phyloP scores from a whole-genome alignment of 2,797 vertebrate species.

The Cyclura pinguis region DNA sequence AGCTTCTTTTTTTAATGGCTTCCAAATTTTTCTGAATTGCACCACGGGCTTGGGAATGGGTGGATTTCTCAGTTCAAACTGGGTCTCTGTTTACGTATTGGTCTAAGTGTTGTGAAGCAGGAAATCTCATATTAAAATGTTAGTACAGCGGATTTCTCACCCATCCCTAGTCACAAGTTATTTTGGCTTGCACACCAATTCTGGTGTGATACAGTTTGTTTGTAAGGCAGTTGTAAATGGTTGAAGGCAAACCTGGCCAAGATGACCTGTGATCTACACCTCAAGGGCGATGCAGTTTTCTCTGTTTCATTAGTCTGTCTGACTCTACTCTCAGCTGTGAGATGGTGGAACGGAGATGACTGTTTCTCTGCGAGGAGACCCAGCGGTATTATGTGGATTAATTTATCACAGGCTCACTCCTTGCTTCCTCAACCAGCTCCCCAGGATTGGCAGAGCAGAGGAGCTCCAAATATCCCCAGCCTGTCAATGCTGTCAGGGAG shows the following conservation, averaged over 20 bases:
- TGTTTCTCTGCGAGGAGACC: not conserved
- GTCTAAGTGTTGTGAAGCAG: no score
- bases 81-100: no score
- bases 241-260: fast-evolving
- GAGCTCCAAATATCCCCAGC: conserved; percentile 41
- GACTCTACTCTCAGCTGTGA: conserved; percentile 26
- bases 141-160: no score
- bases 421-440: conserved; percentile 26
- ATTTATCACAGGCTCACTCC: conserved; percentile 48
- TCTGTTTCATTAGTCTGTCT: not conserved
- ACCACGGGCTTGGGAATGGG: no score
- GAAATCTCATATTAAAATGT: not conserved
- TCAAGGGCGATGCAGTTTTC: conserved; percentile 17
- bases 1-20: no score
- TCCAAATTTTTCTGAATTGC: no score
- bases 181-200: not conserved
- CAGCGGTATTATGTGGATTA: conserved; percentile 50
- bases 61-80: no score
- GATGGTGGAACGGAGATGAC: not conserved
- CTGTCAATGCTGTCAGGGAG: conserved; percentile 58
- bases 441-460: conserved; percentile 14
- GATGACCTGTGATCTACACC: not conserved
- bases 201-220: not conserved
- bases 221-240: not conserved
- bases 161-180: no score